Evolutionary conservation across 2,113 vertebrate genomes (phyloP).

Genomic region (Cepphus grylle): DNA sequence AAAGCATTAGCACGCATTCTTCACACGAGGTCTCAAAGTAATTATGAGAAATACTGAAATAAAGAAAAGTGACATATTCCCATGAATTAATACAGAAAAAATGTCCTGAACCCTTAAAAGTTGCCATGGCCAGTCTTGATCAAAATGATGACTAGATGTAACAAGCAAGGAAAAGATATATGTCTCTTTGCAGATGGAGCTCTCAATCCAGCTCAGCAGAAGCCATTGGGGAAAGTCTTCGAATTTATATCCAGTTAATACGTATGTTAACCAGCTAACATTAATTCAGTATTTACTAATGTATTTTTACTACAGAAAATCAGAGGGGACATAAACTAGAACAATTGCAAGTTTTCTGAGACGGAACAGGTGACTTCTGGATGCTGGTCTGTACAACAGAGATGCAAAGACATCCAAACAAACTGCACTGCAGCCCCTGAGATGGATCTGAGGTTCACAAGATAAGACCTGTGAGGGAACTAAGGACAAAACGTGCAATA

Average conservation of each 20-base stretch:
- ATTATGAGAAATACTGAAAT: constrained; percentile 47
- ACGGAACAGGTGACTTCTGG: not conserved
- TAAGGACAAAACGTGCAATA: not conserved
- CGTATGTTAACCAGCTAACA: not conserved
- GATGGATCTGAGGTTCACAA: not conserved
- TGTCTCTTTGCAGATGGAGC: not conserved
- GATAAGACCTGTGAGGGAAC: not conserved
- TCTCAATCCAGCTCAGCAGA: not conserved
- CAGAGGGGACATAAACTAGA: not conserved
- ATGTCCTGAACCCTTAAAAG: constrained; percentile 19
- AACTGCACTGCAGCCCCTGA: not conserved
- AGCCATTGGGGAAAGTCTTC: not conserved
- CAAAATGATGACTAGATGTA: not conserved
- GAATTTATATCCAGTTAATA: not conserved
- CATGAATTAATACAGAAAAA: constrained; percentile 26
- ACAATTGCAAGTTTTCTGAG: not conserved
- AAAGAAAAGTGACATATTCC: constrained; percentile 51
- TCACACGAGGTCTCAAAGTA: not conserved
- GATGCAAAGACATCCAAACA: not conserved
- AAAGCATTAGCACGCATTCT: not conserved
- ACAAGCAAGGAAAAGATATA: not conserved
- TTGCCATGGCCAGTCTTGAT: not conserved
- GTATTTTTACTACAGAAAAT: not conserved
- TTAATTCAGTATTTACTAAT: not conserved
- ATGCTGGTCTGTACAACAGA: not conserved